These are phyloP conservation scores for Pollimyrus isidori DNA, from an alignment of 2,113 vertebrate species.

Conservation along the genomic window DNA sequence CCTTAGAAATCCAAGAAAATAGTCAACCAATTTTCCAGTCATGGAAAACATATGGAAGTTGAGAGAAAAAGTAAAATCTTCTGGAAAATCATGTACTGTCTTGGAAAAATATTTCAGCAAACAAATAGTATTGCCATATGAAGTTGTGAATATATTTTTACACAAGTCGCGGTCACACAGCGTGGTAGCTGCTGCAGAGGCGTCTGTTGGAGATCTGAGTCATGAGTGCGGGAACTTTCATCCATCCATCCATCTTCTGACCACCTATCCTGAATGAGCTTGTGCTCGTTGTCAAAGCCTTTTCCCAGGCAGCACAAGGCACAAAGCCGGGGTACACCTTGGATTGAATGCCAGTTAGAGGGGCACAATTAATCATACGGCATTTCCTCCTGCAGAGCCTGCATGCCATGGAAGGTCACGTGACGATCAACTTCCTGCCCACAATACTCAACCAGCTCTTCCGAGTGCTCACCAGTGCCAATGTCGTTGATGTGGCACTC, in stretches of 20 bases:
- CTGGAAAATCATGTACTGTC: no score
- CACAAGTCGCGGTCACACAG: neutral
- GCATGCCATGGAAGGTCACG: slow-evolving; percentile 89
- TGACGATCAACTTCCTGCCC: slow-evolving; percentile 93
- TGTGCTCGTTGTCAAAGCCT: neutral
- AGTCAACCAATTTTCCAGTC: no score
- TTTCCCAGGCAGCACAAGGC: neutral
- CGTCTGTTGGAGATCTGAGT: neutral
- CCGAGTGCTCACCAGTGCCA: slow-evolving; percentile 79
- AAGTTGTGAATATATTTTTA: neutral
- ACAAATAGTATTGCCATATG: no score
- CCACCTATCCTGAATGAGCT: neutral
- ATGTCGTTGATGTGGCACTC: slow-evolving; percentile 85
- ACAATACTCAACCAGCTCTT: slow-evolving; percentile 95
- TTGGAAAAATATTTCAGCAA: no score
- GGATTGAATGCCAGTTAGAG: neutral
- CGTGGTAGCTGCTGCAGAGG: neutral
- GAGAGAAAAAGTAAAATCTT: no score
- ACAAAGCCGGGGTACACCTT: neutral
- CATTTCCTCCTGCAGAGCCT: slow-evolving; percentile 64
- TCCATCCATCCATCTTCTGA: neutral
- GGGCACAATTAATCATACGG: neutral
- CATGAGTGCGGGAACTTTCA: neutral
- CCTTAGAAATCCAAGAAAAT: no score
- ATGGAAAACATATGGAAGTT: no score